These are phyloP conservation scores for Ormyrus labotus DNA, from an alignment of 2,888 invertebrate genomes.

Conservation along the genomic window DNA sequence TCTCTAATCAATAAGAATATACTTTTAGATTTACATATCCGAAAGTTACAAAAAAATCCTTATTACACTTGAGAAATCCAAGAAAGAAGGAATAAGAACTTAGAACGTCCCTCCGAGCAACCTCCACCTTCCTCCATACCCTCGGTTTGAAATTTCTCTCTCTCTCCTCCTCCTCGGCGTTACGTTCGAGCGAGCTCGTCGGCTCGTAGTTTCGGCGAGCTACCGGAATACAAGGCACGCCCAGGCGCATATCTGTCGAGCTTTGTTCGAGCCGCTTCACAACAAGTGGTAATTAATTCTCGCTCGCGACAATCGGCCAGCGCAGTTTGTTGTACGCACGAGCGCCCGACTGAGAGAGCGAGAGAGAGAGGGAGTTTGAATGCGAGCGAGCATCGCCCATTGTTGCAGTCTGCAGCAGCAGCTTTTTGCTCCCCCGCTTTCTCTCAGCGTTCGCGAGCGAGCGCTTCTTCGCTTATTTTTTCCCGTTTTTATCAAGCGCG, in stretches of 20 bases:
- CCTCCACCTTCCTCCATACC: not conserved
- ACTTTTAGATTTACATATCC: too few relatives aligned
- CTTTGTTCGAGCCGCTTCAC: constrained; percentile 66
- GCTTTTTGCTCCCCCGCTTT: not conserved
- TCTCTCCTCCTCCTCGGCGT: not conserved
- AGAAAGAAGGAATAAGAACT: too few relatives aligned
- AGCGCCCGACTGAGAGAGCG: constrained; percentile 41
- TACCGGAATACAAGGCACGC: constrained; percentile 45
- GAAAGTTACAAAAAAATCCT: too few relatives aligned
- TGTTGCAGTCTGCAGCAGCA: not conserved
- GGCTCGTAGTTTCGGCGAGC: not conserved
- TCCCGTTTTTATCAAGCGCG: not conserved
- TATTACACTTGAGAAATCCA: too few relatives aligned
- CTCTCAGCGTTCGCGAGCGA: too few relatives aligned
- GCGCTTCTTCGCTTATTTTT: not conserved
- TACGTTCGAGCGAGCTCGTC: not conserved
- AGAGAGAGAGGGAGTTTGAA: not conserved
- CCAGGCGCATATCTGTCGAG: constrained; percentile 52
- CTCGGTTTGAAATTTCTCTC: not conserved
- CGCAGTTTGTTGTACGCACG: constrained; percentile 20
- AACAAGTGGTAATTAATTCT: constrained; percentile 73
- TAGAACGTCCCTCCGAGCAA: too few relatives aligned
- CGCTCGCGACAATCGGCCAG: constrained; percentile 65
- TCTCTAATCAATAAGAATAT: too few relatives aligned
- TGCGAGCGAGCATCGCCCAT: not conserved